Conservation (phyloP, 2,888 invertebrate genomes). For the Cyaniris semiargus region DNA sequence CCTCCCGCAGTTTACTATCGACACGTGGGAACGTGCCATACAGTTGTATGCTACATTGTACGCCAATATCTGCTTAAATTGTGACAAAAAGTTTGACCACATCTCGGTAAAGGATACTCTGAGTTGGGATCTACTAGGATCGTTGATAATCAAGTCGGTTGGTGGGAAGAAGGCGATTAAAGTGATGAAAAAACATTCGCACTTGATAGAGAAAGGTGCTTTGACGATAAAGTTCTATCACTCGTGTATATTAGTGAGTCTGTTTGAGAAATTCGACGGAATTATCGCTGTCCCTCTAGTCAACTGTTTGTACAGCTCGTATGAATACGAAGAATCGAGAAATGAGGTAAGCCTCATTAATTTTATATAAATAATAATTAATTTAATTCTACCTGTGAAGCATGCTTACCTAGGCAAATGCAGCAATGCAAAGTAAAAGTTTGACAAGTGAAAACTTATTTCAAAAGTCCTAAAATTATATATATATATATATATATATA, state of each 20-base stretch:
- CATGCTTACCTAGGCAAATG: too few relatives aligned
- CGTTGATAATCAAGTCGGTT: slow-evolving; percentile 81
- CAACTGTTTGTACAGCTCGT: slow-evolving; percentile 65
- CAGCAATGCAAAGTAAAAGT: too few relatives aligned
- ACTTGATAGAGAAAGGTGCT: slow-evolving; percentile 77
- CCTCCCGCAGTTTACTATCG: slow-evolving; percentile 76
- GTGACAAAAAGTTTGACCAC: slow-evolving; percentile 73
- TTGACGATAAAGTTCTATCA: slow-evolving; percentile 83
- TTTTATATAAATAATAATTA: not conserved
- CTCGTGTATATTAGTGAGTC: slow-evolving; percentile 72
- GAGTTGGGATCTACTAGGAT: slow-evolving; percentile 82
- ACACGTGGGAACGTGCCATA: slow-evolving; percentile 81
- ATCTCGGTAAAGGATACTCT: slow-evolving; percentile 72
- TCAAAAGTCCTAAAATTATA: too few relatives aligned
- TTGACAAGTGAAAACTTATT: too few relatives aligned
- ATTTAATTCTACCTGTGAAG: too few relatives aligned
- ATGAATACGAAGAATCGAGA: slow-evolving; percentile 62
- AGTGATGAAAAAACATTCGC: slow-evolving; percentile 78
- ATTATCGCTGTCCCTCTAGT: slow-evolving; percentile 59
- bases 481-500: too few relatives aligned
- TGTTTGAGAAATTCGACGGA: slow-evolving; percentile 68
- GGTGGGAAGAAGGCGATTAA: slow-evolving; percentile 80
- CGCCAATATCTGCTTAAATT: slow-evolving; percentile 82
- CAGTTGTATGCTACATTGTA: slow-evolving; percentile 79
- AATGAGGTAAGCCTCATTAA: slow-evolving; percentile 56